phyloP scores from a whole-genome alignment of 2,888 invertebrate genomes.

The Bellardia pandia region DNA sequence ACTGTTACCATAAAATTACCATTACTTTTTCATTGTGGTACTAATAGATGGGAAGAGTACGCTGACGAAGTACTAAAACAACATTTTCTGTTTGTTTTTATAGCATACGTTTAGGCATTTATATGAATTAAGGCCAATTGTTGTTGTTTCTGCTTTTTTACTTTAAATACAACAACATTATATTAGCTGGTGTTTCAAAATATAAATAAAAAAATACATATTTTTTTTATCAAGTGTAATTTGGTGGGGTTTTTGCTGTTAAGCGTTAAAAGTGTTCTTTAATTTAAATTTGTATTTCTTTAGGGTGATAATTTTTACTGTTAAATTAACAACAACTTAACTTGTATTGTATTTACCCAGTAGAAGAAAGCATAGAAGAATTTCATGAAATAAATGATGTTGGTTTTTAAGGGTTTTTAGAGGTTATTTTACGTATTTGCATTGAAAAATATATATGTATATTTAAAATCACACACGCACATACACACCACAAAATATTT shows the following conservation, averaged over 20 bases:
- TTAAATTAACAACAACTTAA: slow-evolving; percentile 49
- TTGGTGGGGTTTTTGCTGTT: slow-evolving; percentile 3
- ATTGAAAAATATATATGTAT: no score
- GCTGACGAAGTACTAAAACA: neutral
- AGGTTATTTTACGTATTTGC: neutral
- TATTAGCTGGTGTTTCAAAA: no score
- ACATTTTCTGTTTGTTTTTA: neutral
- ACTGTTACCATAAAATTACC: slow-evolving; percentile 42
- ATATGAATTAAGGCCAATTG: slow-evolving; percentile 59
- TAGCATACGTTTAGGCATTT: slow-evolving; percentile 65
- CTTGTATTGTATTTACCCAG: neutral
- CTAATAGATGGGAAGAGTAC: neutral
- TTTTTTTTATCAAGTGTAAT: no score
- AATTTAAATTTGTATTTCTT: neutral
- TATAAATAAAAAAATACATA: no score
- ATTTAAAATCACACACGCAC: neutral
- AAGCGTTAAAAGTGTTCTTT: slow-evolving; percentile 41
- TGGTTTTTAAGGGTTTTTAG: neutral
- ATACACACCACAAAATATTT: neutral
- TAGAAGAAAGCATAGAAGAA: neutral
- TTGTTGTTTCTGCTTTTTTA: slow-evolving; percentile 53
- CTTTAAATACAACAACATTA: no score
- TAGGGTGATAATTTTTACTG: slow-evolving; percentile 52
- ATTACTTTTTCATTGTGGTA: slow-evolving; percentile 47
- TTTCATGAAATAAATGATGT: slow-evolving; percentile 8